Evolutionary conservation across 1,140 invertebrate species (phyloP).

Genomic region (Sweltsa coloradensis): DNA sequence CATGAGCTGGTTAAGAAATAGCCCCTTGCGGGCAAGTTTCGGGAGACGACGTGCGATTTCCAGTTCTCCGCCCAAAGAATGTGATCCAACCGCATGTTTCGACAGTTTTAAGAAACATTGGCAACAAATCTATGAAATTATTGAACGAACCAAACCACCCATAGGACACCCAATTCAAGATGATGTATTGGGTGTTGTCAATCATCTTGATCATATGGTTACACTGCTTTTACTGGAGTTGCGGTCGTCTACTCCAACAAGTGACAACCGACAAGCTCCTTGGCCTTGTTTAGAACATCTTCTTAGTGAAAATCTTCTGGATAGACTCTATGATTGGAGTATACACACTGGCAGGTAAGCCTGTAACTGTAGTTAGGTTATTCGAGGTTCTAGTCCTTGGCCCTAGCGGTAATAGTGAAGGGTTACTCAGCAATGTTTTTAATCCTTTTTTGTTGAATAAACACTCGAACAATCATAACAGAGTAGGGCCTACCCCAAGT

Average conservation of each 20-base stretch:
- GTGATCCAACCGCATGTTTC: slow-evolving; percentile 70
- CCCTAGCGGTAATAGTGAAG: too few species aligned
- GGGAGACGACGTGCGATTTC: slow-evolving; percentile 18
- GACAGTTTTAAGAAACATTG: slow-evolving; percentile 92
- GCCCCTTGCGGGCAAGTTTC: slow-evolving; percentile 18
- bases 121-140: slow-evolving; percentile 81
- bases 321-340: slow-evolving; percentile 67
- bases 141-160: slow-evolving; percentile 43
- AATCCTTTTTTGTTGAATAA: too few species aligned
- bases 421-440: too few species aligned
- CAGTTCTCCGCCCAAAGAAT: slow-evolving; percentile 35
- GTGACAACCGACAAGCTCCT: slow-evolving; percentile 30
- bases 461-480: too few species aligned
- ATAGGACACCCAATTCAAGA: slow-evolving; percentile 47
- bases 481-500: too few species aligned
- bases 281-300: slow-evolving; percentile 63
- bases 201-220: slow-evolving; percentile 85
- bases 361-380: background rate
- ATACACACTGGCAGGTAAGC: slow-evolving; percentile 52
- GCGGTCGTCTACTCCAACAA: slow-evolving; percentile 32
- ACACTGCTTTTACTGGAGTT: slow-evolving; percentile 78
- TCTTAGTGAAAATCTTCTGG: slow-evolving; percentile 61
- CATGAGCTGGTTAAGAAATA: slow-evolving; percentile 26
- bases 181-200: slow-evolving; percentile 80
- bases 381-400: too few species aligned